Evolutionary conservation across 2,113 vertebrate genomes (phyloP).

Genomic region (Rynchops niger): DNA sequence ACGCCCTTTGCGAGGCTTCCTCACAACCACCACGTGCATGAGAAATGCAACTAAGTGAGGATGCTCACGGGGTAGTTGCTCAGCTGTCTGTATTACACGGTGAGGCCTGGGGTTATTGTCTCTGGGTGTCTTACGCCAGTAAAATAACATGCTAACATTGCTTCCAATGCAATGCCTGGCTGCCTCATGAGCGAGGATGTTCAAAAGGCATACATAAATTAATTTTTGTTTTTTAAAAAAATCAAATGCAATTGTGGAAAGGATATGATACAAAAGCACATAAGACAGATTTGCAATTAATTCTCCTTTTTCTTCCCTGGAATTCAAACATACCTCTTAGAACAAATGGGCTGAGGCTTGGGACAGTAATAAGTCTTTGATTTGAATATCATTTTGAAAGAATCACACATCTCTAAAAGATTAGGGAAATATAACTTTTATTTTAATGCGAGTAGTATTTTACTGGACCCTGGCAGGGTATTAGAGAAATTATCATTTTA

Average conservation of each 20-base stretch:
- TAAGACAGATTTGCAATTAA: background rate
- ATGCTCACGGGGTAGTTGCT: background rate
- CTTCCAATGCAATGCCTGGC: background rate
- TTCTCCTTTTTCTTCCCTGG: background rate
- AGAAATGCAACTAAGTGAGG: background rate
- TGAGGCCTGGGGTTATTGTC: background rate
- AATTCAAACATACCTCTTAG: constrained; percentile 15
- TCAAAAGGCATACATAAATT: background rate
- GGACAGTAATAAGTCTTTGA: constrained; percentile 49
- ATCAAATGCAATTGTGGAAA: background rate
- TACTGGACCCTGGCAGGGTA: constrained; percentile 54
- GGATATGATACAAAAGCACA: fast-evolving
- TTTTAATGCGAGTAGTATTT: constrained; percentile 61
- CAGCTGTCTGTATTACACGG: background rate
- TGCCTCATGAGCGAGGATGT: background rate
- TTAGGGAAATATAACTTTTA: constrained; percentile 63
- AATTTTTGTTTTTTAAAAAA: background rate
- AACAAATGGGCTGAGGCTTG: constrained; percentile 15
- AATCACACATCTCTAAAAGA: constrained; percentile 59
- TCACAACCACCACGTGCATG: fast-evolving
- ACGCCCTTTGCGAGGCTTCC: background rate
- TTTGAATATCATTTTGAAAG: constrained; percentile 52
- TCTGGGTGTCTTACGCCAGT: background rate
- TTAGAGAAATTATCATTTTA: constrained; percentile 58
- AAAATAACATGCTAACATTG: background rate